A percentile compares a stretch with the other conserved stretches of the same genome.
Evolutionary conservation across 2,113 vertebrate species (phyloP).

Genomic region (Nothobranchius furzeri): DNA sequence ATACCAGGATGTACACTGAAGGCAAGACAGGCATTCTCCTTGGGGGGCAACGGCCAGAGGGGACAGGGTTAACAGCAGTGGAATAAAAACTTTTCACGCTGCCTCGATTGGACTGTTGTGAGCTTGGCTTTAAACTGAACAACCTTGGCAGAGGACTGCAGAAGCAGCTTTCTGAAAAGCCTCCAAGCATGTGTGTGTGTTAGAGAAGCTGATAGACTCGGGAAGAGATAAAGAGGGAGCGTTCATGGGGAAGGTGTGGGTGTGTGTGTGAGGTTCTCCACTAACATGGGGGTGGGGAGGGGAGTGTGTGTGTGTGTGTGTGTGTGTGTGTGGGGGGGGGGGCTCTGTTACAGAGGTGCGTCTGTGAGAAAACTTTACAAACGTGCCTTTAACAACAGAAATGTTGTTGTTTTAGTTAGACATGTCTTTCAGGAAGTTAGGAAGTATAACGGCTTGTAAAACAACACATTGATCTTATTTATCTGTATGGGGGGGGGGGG

Average conservation of each 20-base stretch:
- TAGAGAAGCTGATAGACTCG: neutral
- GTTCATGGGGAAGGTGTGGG: neutral
- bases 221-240: constrained; percentile 3
- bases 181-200: constrained; percentile 2
- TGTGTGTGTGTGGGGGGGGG: neutral
- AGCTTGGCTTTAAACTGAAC: constrained; percentile 28
- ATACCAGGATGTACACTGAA: constrained; percentile 40
- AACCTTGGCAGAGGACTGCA: constrained; percentile 8
- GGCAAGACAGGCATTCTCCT: constrained; percentile 12
- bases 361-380: too few species aligned
- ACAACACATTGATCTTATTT: too few species aligned
- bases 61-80: constrained; percentile 4
- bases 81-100: constrained; percentile 4
- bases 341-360: too few species aligned
- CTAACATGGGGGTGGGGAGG: too few species aligned
- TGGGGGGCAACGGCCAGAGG: constrained; percentile 7
- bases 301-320: neutral
- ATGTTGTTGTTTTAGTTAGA: too few species aligned
- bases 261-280: neutral
- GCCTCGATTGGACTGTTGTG: neutral
- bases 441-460: too few species aligned
- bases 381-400: too few species aligned
- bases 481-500: too few species aligned
- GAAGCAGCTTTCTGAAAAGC: neutral
- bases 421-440: too few species aligned